Evolutionary conservation across 2,888 invertebrate species (phyloP), one percentile per base, ranked within the genome.

Genomic region (Torymus tubicola): DNA sequence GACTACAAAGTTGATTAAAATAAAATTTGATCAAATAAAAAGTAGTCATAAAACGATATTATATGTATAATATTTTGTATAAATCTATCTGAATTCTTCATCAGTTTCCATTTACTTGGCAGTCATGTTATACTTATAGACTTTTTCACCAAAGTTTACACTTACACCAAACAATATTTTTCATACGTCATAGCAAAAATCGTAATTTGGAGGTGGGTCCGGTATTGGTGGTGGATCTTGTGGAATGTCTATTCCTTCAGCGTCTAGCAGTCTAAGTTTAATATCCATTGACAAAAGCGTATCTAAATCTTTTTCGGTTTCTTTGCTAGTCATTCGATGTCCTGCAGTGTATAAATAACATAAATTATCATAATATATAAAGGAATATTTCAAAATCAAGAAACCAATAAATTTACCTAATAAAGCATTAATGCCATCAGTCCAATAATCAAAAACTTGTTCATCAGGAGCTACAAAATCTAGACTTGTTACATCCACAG

Each of bases 231-330:
- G 99, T 14, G 98, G 96, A 88, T 96, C 96, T 87, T 97, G 96
- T 0, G 98, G 98, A 87, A 98, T 98, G 84, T 96, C 96, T 75
- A 99, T 96, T 8, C 98, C 98, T 91, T 99, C 98, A 0, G 98
- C 96, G 91, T 99, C 98, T 81, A 99, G 92, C 77, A 99, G 92
- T 81, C 98, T 92, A 65, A 99, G 93, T 91, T 99, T 98, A 76
- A 99, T 97, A 89, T 99, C 99, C 97, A 99, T 98, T 12, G 97
- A 97, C 13, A 99, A 92, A 79, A 99, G 92, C 55, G 96, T 97
- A 88, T 99, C 97, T 86, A 98, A 92, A 91, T 99, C 99, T 90
- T 95, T 95, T 84, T 96, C 95, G 84, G 96, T 96, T 86, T 96
- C 95, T 88, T 96, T 95, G 89, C 98, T 98, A 0, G 93, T 93